phyloP scores from a whole-genome alignment of 2,797 vertebrate genomes.

The Sebastes nivosus region DNA sequence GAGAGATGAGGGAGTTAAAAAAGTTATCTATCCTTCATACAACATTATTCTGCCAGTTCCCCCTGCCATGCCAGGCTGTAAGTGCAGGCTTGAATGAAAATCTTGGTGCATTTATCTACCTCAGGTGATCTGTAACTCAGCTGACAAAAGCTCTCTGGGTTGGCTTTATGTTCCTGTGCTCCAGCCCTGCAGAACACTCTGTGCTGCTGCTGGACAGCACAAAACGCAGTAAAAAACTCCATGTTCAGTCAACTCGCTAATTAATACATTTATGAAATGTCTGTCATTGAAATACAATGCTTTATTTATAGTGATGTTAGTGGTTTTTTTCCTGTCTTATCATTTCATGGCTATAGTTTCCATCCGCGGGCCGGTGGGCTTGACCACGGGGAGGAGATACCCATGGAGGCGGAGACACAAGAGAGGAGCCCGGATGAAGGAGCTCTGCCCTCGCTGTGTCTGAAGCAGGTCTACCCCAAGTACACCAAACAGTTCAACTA shows the following conservation, averaged over 20 bases:
- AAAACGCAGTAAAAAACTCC: background rate
- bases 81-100: slow-evolving; percentile 38
- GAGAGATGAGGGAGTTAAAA: background rate
- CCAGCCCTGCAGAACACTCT: slow-evolving; percentile 4
- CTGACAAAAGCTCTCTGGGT: slow-evolving; percentile 35
- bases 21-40: slow-evolving; percentile 23
- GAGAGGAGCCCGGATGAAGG: slow-evolving; percentile 31
- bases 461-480: slow-evolving; percentile 97
- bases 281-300: background rate
- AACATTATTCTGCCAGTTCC: slow-evolving; percentile 17
- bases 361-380: slow-evolving; percentile 25
- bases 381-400: slow-evolving; percentile 64
- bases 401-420: slow-evolving; percentile 23
- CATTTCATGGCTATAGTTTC: slow-evolving; percentile 62
- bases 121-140: slow-evolving; percentile 18
- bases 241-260: background rate
- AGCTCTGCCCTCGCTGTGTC: slow-evolving; percentile 86
- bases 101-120: slow-evolving; percentile 24
- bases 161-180: background rate
- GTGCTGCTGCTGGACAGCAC: background rate
- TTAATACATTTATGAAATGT: background rate
- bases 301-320: background rate
- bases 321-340: background rate
- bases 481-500: slow-evolving; percentile 93
- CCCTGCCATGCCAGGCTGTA: background rate